Percentiles rank a stretch among this genome's conserved stretches.
These are phyloP conservation scores for Setipinna tenuifilis DNA, from an alignment of 2,797 vertebrate species.

Conservation along the genomic window DNA sequence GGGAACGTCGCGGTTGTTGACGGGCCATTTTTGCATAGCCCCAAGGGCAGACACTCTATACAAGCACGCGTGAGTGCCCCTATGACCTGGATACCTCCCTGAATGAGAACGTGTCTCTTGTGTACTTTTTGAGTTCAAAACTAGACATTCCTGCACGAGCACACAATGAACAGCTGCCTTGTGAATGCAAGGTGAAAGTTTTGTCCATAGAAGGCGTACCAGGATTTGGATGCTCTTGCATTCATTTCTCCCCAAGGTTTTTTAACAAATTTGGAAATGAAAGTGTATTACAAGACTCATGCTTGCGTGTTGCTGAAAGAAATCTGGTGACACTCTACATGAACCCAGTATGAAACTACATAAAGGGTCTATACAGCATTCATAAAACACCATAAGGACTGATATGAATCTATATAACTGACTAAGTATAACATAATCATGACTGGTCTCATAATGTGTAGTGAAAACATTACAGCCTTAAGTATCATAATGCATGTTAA, in stretches of 20 bases:
- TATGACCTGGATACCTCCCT: neutral
- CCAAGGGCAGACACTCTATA: constrained; percentile 8
- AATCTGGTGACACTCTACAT: no score
- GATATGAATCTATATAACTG: neutral
- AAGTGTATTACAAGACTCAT: neutral
- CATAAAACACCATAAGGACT: no score
- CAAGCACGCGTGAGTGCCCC: neutral
- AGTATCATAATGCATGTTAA: no score
- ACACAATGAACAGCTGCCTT: neutral
- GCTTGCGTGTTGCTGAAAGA: no score
- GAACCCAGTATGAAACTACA: no score
- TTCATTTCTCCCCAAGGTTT: neutral
- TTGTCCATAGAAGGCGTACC: neutral
- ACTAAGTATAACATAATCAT: neutral
- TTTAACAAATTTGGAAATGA: neutral
- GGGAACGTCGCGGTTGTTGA: neutral
- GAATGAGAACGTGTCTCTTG: neutral
- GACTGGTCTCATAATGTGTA: no score
- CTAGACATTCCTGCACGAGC: neutral
- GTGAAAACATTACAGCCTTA: no score
- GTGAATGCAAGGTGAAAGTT: neutral
- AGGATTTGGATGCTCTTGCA: neutral
- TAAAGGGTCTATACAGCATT: no score
- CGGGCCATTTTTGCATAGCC: neutral
- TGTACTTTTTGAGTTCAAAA: constrained; percentile 2